A percentile compares a stretch with the other conserved stretches of the same genome.
Evolutionary conservation across 2,113 vertebrate species (phyloP).

Genomic region (Cryptomyrus ogoouensis): DNA sequence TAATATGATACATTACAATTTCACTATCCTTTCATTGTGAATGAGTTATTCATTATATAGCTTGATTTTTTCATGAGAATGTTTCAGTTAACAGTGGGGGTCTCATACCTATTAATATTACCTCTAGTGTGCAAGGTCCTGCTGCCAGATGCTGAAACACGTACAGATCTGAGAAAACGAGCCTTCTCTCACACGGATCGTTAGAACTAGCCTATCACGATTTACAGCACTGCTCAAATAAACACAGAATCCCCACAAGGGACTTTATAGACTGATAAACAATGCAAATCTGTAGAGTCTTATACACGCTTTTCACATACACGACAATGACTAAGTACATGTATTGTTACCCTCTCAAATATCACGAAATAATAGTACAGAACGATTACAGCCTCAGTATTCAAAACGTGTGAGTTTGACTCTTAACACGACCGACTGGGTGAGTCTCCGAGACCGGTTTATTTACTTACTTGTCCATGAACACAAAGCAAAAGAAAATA

Average conservation of each 20-base stretch:
- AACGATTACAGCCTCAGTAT: not conserved
- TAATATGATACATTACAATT: not conserved
- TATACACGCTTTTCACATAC: not conserved
- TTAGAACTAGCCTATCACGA: not conserved
- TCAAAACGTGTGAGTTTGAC: not conserved
- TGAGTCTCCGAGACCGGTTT: not conserved
- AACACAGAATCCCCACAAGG: not conserved
- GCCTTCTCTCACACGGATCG: not conserved
- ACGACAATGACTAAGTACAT: not conserved
- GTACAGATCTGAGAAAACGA: not conserved
- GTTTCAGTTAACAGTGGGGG: not conserved
- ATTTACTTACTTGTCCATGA: not conserved
- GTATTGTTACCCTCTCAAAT: not conserved
- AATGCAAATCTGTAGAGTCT: not conserved
- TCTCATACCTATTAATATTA: not conserved
- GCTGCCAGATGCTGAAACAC: not conserved
- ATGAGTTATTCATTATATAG: not conserved
- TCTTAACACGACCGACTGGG: not conserved
- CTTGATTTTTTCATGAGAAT: not conserved
- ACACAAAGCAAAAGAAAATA: not conserved
- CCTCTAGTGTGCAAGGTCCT: not conserved
- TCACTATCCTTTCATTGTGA: not conserved
- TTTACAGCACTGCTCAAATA: slow-evolving; percentile 20
- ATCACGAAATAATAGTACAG: not conserved
- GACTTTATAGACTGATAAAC: not conserved